Evolutionary conservation across 2,888 invertebrate species (phyloP), one percentile per base, ranked within the genome.

Genomic region (Crepidodera aurea): DNA sequence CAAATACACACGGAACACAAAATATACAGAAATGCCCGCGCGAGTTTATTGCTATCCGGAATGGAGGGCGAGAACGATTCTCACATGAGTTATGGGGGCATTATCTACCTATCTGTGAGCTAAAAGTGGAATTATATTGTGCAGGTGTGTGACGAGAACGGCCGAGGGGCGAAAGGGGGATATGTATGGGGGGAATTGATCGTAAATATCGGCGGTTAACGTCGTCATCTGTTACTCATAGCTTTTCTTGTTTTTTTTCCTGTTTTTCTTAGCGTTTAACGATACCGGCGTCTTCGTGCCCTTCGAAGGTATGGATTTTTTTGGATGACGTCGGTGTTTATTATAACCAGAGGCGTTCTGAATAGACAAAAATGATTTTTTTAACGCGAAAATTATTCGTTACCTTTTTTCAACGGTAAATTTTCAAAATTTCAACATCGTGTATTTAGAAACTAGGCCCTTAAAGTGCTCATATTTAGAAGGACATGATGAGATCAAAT

Each of bases 11-110:
- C 67, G 69, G 25, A 57, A 57, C 37, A 54, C 34, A 48, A 29
- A 70, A 72, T 73, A 73, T 69, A 74, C 71, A 73, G 75, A 76
- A 78, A 78, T 75, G 76, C 76, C 76, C 67, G 73, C 72, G 74
- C 73, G 74, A 77, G 78, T 81, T 81, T 81, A 81, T 80, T 77
- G 79, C 78, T 69, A 75, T 65, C 75, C 77, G 78, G 77, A 79
- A 80, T 79, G 79, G 79, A 79, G 79, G 80, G 79, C 78, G 78
- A 80, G 77, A 79, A 79, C 81, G 79, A 80, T 81, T 79, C 75
- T 73, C 69, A 71, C 77, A 79, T 81, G 81, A 81, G 77, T 80
- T 81, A 81, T 80, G 76, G 77, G 71, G 71, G 76, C 79, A 80
- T 81, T 80, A 81, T 81, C 81, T 81, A 80, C 80, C 80, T 81